Evolutionary conservation across 30 jellyfish, hydroid and myxozoan species (phyloP), one percentile per base, ranked within the genome.

Genomic region (Aurelia sp.): DNA sequence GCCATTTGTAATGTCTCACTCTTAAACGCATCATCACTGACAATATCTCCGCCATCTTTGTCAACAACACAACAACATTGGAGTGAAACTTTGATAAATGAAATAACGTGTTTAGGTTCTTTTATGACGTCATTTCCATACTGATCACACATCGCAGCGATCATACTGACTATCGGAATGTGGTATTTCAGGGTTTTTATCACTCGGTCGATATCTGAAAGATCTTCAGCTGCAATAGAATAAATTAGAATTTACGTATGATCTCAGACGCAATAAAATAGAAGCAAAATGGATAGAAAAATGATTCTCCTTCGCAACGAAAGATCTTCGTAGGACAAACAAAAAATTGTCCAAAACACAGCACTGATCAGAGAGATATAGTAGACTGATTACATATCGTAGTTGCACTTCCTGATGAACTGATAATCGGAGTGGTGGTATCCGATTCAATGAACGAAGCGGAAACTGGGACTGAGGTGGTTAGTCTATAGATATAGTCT

Each of bases 61-160:
- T 50, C 63, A 66, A 18, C 80, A 18, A 5, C 44, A 24, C 47
- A 70, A 40, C 87, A 78, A 67, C 77, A 67, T 58, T 76, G 66
- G 72, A 92, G 63, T 11, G 77, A 57, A 8, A 64, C 50, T 58
- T 73, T 82, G 11, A 92, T 72, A 61, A 92, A 92, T 20, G 81
- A 41, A 50, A 82, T 74, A 17, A 81, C 81, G 48, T 87, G 92
- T 21, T 67, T 24, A 51, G 91, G 82, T 31, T 92, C 84, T 52
- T 92, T 52, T 60, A 87, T 50, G 27, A 92, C 86, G 18, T 67
- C 33, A 52, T 74, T 78, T 2, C 96, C 98, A 70, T 73, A 89
- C 4, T 75, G 61, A 40, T 92, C 98, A 70, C 95, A 66, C 76
- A 92, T 75, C 17, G 98, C 97, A 7, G 98, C 80, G 35, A 81